Conservation (phyloP, 2,888 invertebrate genomes). For the Protophormia terraenovae region DNA sequence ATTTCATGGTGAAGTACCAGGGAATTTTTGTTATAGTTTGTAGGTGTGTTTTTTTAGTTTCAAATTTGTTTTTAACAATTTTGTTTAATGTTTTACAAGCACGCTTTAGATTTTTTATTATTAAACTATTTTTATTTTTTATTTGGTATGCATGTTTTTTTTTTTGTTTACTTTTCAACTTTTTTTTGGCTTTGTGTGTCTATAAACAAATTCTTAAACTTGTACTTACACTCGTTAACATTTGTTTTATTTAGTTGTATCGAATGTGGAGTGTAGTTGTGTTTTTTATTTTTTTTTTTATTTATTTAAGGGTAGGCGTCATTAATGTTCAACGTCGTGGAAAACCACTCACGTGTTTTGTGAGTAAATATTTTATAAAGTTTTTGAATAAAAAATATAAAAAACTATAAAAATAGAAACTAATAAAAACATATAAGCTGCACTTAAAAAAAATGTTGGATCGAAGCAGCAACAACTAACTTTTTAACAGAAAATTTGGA, state of each 20-base stretch:
- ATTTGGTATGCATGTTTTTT: constrained; percentile 17
- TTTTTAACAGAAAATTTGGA: no score
- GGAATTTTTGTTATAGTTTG: neutral
- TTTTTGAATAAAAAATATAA: constrained; percentile 12
- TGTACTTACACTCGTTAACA: constrained; percentile 4
- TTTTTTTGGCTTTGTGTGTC: constrained; percentile 9
- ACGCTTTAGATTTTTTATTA: constrained; percentile 20
- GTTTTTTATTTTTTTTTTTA: neutral
- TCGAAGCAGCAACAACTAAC: no score
- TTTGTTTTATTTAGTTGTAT: constrained; percentile 17
- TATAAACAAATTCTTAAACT: constrained; percentile 30
- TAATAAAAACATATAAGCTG: neutral
- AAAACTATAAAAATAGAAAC: neutral
- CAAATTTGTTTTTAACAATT: neutral
- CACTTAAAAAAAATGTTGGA: constrained; percentile 19
- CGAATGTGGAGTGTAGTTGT: constrained; percentile 1
- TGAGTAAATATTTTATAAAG: constrained; percentile 42
- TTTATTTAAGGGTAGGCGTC: constrained; percentile 53
- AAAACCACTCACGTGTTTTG: constrained; percentile 60
- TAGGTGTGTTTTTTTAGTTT: neutral
- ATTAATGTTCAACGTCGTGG: constrained; percentile 50
- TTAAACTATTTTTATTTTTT: neutral
- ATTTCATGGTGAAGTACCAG: neutral
- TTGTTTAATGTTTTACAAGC: constrained; percentile 39
- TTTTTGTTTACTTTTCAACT: neutral